phyloP scores from a whole-genome alignment of 2,113 vertebrate genomes.

The Clupea harengus region DNA sequence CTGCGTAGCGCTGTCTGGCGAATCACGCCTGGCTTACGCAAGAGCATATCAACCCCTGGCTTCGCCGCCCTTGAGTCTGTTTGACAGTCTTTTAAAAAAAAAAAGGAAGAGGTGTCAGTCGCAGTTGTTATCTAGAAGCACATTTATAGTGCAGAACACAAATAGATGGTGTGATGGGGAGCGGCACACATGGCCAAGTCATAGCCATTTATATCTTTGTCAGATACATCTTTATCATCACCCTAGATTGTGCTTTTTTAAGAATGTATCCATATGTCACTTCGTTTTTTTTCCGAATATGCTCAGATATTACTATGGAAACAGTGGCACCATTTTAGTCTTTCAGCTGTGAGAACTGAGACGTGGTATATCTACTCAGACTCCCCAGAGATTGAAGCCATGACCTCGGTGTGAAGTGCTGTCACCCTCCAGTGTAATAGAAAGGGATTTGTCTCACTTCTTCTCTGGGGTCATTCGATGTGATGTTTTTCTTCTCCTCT shows the following conservation, averaged over 20 bases:
- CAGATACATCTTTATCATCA: not conserved
- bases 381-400: not conserved
- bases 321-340: not conserved
- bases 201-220: not conserved
- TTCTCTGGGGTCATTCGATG: not conserved
- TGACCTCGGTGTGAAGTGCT: conserved; percentile 2
- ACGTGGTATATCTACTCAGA: not conserved
- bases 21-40: conserved; percentile 23
- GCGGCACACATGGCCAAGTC: not conserved
- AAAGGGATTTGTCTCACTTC: not conserved
- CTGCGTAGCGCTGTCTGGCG: conserved; percentile 20
- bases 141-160: not conserved
- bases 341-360: not conserved
- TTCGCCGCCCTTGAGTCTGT: not conserved
- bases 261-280: not conserved
- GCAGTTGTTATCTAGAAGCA: not conserved
- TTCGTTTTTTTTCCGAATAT: not conserved
- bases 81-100: not conserved
- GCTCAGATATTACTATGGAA: not conserved
- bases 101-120: not conserved
- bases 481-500: conserved; percentile 50
- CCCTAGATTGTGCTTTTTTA: not conserved
- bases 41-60: not conserved
- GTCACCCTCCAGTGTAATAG: not conserved
- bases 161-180: not conserved